Evolutionary conservation across 2,888 invertebrate species (phyloP).

Genomic region (Drosophila neutralis): DNA sequence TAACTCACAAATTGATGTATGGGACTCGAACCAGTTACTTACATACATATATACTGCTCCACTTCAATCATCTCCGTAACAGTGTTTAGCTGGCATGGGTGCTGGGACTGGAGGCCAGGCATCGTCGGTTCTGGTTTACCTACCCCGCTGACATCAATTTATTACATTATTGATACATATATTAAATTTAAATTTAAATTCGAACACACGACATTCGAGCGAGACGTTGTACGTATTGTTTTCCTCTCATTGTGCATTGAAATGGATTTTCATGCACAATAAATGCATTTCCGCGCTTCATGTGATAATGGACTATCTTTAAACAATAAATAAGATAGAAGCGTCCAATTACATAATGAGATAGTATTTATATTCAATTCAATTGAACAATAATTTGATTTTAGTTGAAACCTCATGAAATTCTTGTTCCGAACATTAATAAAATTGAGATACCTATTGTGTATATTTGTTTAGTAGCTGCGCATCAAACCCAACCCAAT

Average conservation of each 20-base stretch:
- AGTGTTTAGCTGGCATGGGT: neutral
- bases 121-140: neutral
- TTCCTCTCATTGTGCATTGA: slow-evolving; percentile 12
- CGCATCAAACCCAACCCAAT: neutral
- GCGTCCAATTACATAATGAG: neutral
- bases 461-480: neutral
- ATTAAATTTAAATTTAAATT: slow-evolving; percentile 53
- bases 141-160: slow-evolving; percentile 49
- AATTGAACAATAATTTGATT: slow-evolving; percentile 19
- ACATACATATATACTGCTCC: neutral
- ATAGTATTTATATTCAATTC: neutral
- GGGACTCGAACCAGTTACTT: slow-evolving; percentile 39
- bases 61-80: neutral
- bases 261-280: slow-evolving; percentile 60
- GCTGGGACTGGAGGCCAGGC: neutral
- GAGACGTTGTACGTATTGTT: slow-evolving; percentile 25
- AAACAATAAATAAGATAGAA: slow-evolving; percentile 57
- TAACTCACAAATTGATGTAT: slow-evolving; percentile 69
- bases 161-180: slow-evolving; percentile 69
- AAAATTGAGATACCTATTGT: neutral
- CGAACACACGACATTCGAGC: slow-evolving; percentile 12
- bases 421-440: neutral
- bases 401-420: neutral
- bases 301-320: slow-evolving; percentile 58
- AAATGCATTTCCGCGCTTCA: slow-evolving; percentile 60